These are phyloP conservation scores for Hipparchia semele DNA, from an alignment of 2,888 invertebrate species.

Conservation along the genomic window DNA sequence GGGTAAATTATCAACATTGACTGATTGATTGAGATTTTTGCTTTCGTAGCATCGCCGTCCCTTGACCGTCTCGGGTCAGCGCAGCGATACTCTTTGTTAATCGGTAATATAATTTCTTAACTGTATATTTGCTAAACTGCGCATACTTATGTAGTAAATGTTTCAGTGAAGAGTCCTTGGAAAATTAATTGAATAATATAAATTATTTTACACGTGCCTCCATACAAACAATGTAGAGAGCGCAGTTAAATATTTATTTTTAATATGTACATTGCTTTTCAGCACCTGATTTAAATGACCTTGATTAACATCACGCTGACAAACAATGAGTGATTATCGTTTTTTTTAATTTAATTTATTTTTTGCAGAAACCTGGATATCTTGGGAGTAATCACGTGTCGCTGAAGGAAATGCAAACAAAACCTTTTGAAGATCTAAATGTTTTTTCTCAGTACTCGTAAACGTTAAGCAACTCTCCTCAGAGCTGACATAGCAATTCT, in stretches of 20 bases:
- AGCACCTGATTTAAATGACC: background rate
- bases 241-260: slow-evolving; percentile 3
- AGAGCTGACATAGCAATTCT: background rate
- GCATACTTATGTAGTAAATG: background rate
- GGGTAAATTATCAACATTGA: too few relatives aligned
- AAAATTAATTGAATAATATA: background rate
- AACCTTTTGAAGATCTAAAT: slow-evolving; percentile 7
- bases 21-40: background rate
- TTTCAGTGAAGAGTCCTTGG: slow-evolving; percentile 6
- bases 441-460: slow-evolving; percentile 32
- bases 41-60: too few relatives aligned
- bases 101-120: background rate
- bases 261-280: background rate
- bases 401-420: slow-evolving; percentile 1
- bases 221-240: background rate
- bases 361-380: background rate
- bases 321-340: background rate
- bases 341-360: background rate
- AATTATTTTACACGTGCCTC: slow-evolving; percentile 7
- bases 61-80: too few relatives aligned
- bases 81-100: background rate
- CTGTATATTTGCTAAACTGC: background rate
- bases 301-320: background rate
- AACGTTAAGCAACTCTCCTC: slow-evolving; percentile 21
- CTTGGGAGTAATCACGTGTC: slow-evolving; percentile 7